Percentiles rank a stretch among this genome's conserved stretches.
Evolutionary conservation across 2,888 invertebrate genomes (phyloP).

Genomic region (Sinentomon sp.): DNA sequence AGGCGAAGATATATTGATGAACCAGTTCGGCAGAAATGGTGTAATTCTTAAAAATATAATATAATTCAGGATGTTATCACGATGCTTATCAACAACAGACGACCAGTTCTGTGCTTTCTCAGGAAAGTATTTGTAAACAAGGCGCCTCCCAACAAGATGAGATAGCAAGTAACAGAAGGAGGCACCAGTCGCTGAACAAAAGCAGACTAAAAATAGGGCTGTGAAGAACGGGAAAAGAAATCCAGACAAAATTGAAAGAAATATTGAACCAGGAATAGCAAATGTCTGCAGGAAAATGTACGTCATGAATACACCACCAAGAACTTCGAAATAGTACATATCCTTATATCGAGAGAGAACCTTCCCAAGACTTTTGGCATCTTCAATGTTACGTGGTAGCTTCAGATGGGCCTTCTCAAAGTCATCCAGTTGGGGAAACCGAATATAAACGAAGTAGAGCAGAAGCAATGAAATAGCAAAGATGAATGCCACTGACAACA

Average conservation of each 20-base stretch:
- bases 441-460: too few species aligned
- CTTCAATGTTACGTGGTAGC: conserved; percentile 75
- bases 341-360: conserved; percentile 78
- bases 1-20: conserved; percentile 86
- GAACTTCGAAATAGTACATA: conserved; percentile 68
- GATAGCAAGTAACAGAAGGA: conserved; percentile 83
- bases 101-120: conserved; percentile 64
- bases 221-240: conserved; percentile 80
- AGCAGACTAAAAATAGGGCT: conserved; percentile 63
- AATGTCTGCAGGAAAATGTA: conserved; percentile 97
- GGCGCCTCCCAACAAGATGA: conserved; percentile 53
- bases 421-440: background rate
- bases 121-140: conserved; percentile 68
- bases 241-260: conserved; percentile 84
- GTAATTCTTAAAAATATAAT: conserved; percentile 90
- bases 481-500: too few species aligned
- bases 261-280: conserved; percentile 96
- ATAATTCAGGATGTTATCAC: conserved; percentile 71
- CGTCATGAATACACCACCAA: conserved; percentile 58
- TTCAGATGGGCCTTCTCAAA: conserved; percentile 60
- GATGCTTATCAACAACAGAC: conserved; percentile 36
- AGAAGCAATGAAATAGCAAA: too few species aligned
- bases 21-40: conserved; percentile 96
- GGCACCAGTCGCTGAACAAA: conserved; percentile 86
- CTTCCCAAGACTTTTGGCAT: conserved; percentile 75